These are phyloP conservation scores for Catharus bicknelli DNA, from an alignment of 2,113 vertebrate genomes.

Conservation along the genomic window DNA sequence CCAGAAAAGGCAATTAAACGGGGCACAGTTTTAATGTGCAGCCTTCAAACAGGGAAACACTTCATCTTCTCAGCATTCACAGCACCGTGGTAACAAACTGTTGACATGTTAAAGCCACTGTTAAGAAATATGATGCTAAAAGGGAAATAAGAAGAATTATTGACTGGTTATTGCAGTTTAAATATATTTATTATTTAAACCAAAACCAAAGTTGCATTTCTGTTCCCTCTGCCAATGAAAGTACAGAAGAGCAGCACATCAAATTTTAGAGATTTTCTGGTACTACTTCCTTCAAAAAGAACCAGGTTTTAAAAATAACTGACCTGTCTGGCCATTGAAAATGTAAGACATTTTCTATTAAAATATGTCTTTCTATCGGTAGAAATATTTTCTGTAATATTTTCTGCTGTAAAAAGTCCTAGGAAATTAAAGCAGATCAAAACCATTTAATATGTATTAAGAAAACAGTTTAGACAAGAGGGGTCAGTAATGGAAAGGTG, in stretches of 20 bases:
- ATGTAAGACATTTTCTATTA: not conserved
- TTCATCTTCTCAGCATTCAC: constrained; percentile 4
- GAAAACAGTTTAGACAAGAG: constrained; percentile 47
- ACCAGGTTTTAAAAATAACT: not conserved
- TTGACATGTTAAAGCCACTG: not conserved
- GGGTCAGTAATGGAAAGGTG: constrained; percentile 45
- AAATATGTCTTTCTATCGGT: not conserved
- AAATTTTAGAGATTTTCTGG: not conserved
- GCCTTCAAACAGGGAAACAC: not conserved
- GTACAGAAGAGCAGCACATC: not conserved
- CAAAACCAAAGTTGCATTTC: not conserved
- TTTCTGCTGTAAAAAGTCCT: constrained; percentile 13
- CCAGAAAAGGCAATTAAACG: constrained; percentile 17
- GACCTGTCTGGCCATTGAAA: not conserved
- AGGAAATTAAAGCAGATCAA: constrained; percentile 52
- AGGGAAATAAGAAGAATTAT: not conserved
- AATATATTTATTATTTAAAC: constrained; percentile 20
- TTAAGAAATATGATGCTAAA: not conserved
- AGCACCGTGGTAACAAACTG: not conserved
- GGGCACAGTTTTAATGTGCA: not conserved
- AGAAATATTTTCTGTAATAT: constrained; percentile 29
- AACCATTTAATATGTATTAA: constrained; percentile 34
- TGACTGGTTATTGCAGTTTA: not conserved
- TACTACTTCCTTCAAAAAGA: not conserved
- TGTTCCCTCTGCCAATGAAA: not conserved